Conservation (phyloP, 1,140 invertebrate species). For the Aculops lycopersici region DNA sequence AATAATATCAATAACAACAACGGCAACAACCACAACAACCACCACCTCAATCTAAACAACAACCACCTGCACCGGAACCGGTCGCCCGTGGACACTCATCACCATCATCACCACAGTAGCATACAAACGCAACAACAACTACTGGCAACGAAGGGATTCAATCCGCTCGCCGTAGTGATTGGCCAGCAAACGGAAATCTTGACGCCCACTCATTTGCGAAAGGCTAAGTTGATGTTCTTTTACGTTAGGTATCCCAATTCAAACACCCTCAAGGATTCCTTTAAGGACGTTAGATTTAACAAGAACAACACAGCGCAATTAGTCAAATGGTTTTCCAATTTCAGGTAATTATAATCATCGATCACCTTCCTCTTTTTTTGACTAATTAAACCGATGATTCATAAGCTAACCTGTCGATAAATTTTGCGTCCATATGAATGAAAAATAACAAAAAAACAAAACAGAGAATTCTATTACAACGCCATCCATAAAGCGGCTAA, state of each 20-base stretch:
- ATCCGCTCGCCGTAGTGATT: conserved; percentile 9
- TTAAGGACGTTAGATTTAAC: conserved; percentile 99
- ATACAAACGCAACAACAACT: neutral
- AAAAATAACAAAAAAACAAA: neutral
- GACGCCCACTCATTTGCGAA: conserved; percentile 96
- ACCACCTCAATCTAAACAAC: conserved; percentile 10
- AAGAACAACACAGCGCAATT: conserved; percentile 99
- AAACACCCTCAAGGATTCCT: conserved; percentile 93
- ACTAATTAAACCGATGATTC: neutral
- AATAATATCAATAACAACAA: neutral
- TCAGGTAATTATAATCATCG: conserved; percentile 39
- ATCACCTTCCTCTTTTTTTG: neutral
- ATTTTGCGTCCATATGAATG: neutral
- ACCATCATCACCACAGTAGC: conserved; percentile 3
- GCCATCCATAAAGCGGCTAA: conserved; percentile 99
- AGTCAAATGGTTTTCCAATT: conserved; percentile 99
- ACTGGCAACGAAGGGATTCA: conserved; percentile 9
- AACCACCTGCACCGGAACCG: conserved; percentile 16
- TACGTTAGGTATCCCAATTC: conserved; percentile 96
- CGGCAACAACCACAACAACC: conserved; percentile 1
- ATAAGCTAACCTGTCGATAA: neutral
- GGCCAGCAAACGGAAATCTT: conserved; percentile 32
- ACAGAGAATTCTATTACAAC: conserved; percentile 75
- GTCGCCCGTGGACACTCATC: conserved; percentile 14
- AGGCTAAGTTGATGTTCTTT: conserved; percentile 99